Evolutionary conservation across 1,140 invertebrate genomes (phyloP), one percentile per base, ranked within the genome.

Genomic region (Phymorhynchus buccinoides): DNA sequence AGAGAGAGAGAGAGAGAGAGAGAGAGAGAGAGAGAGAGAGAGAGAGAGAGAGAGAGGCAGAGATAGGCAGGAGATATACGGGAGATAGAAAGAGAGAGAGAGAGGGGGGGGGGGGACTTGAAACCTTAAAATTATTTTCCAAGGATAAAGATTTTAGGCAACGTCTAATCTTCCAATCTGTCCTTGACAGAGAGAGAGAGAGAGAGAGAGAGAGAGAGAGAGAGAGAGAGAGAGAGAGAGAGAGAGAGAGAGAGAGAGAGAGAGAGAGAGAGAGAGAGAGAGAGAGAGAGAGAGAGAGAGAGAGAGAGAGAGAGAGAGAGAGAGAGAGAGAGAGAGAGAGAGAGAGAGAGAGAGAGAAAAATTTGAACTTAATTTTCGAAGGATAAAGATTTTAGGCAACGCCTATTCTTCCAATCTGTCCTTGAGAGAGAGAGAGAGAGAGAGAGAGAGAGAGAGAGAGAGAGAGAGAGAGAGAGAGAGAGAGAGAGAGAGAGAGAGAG

Each of bases 211-310:
- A 37, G 30, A 78, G 18, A 78, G 30, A 78, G 18, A 78, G 30
- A 78, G 18, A 78, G 30, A 78, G 77, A 39, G 37, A 78, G 14
- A 78, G 77, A 78, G 77, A 78, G 14, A 78, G 14, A 78, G 77
- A 78, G 77, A 78, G 77, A 78, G 77, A 78, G 14, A 78, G 77
- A 78, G 14, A 78, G 77, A 78, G 77, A 44, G 37, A 78, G 14
- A 44, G 56, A 37, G 16, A 81, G 35, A 52, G 44, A 81, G 6
- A 81, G 35, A 37, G 44, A 42, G 37, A 78, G 14, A 44, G 37
- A 78, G 77, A 44, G 42, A 44, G 14, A 71, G 14, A 71, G 18
- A 71, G 14, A 71, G 7, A 71, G 22, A 71, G 18, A 71, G 4
- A 75, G 32, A 75, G 32, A 75, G 71, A 37, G 7, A 75, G 32